phyloP scores from a whole-genome alignment of 2,113 vertebrate species.

The Pseudorhombus dupliciocellatus region DNA sequence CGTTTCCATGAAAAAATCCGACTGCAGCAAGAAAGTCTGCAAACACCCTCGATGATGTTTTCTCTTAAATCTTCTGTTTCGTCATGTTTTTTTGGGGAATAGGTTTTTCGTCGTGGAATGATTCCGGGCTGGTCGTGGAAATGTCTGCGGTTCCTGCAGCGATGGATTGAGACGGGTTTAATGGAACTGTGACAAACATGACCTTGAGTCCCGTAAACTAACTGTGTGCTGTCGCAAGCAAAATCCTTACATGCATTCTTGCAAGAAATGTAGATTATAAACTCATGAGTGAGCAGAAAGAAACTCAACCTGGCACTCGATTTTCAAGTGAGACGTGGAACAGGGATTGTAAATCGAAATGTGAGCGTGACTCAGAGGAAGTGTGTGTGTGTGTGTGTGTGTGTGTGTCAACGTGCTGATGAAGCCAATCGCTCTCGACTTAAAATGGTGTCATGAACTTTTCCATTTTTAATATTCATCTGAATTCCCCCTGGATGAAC shows the following conservation, averaged over 20 bases:
- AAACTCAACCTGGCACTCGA: conserved; percentile 33
- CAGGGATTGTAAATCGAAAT: conserved; percentile 1
- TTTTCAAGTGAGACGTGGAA: conserved; percentile 6
- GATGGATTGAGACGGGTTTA: conserved; percentile 22
- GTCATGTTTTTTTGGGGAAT: conserved; percentile 12
- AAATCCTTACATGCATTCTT: conserved; percentile 39
- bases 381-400: background rate
- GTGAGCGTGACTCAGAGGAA: background rate
- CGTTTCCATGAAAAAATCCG: no score
- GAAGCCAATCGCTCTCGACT: conserved; percentile 12
- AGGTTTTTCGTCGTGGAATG: conserved; percentile 29
- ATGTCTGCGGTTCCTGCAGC: conserved; percentile 18
- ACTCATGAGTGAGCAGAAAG: conserved; percentile 51
- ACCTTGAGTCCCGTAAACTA: conserved; percentile 14
- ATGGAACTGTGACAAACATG: conserved; percentile 14
- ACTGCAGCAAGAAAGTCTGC: no score
- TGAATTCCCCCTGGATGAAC: conserved; percentile 19
- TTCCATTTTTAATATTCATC: conserved; percentile 31
- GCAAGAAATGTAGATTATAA: conserved; percentile 46
- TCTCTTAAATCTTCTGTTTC: background rate
- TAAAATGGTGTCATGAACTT: conserved; percentile 30
- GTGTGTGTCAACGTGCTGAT: background rate
- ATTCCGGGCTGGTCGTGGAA: background rate
- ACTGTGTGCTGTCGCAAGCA: conserved; percentile 27
- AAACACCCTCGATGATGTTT: background rate